These are phyloP conservation scores for Drepanosiphum platanoidis DNA, from an alignment of 2,888 invertebrate genomes.

Conservation along the genomic window DNA sequence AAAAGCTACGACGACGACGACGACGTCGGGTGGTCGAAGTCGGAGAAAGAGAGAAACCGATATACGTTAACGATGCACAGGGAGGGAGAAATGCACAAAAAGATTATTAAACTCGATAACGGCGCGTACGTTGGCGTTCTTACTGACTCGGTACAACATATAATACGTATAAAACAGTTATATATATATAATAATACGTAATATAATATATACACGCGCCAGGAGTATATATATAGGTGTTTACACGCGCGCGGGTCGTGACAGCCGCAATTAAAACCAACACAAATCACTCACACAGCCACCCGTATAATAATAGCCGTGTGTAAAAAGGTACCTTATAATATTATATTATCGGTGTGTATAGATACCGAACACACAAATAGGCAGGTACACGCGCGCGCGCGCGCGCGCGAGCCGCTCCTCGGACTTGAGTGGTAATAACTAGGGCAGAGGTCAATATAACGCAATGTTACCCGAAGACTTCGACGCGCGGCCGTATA, in stretches of 20 bases:
- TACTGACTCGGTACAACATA: background rate
- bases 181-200: background rate
- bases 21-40: background rate
- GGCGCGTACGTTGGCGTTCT: background rate
- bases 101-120: background rate
- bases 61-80: background rate
- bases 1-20: background rate
- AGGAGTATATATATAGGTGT: slow-evolving; percentile 12
- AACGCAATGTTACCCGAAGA: slow-evolving; percentile 26
- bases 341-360: background rate
- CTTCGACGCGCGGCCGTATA: background rate
- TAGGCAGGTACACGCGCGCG: background rate
- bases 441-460: slow-evolving; percentile 37
- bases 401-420: background rate
- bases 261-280: slow-evolving; percentile 48
- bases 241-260: slow-evolving; percentile 23
- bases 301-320: background rate
- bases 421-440: background rate
- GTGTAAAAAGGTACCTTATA: background rate
- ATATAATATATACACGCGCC: background rate
- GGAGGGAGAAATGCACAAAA: background rate
- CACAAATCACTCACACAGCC: slow-evolving; percentile 32
- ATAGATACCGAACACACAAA: background rate
- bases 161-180: background rate
- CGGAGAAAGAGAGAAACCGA: background rate